These are phyloP conservation scores for Menura novaehollandiae DNA, from an alignment of 2,113 vertebrate genomes.

Conservation along the genomic window DNA sequence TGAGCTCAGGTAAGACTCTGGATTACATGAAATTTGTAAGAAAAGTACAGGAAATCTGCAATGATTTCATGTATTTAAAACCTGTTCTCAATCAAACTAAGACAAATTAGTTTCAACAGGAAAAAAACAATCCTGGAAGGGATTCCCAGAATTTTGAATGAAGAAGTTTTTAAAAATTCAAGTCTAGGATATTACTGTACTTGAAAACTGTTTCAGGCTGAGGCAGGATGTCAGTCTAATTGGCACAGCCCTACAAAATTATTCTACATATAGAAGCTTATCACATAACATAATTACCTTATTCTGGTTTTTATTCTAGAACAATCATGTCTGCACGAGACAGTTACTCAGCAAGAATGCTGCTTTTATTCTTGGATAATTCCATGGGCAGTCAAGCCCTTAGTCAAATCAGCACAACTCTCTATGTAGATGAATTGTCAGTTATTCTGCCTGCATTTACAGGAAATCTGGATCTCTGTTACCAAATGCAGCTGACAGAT, in stretches of 20 bases:
- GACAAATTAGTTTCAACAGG: neutral
- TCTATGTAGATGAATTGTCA: neutral
- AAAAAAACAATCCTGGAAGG: neutral
- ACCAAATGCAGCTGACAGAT: neutral
- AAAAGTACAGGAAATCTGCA: neutral
- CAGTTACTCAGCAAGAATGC: neutral
- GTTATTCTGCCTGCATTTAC: neutral
- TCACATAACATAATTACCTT: neutral
- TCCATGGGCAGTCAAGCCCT: neutral
- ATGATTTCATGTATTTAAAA: neutral
- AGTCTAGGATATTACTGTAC: neutral
- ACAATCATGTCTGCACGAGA: neutral
- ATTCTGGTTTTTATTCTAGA: slow-evolving; percentile 9
- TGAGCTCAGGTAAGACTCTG: neutral
- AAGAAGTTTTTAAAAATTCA: neutral
- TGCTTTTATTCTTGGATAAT: slow-evolving; percentile 39
- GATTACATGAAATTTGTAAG: neutral
- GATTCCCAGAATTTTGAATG: neutral
- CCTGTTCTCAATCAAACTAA: neutral
- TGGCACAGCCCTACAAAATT: neutral
- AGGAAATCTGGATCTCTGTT: neutral
- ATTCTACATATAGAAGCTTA: neutral
- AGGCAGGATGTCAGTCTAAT: neutral
- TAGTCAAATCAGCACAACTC: slow-evolving; percentile 27
- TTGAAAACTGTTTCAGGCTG: neutral